A percentile compares a stretch with the other conserved stretches of the same genome.
Evolutionary conservation across 2,888 invertebrate genomes (phyloP).

Genomic region (Pristionchus exspectatus): DNA sequence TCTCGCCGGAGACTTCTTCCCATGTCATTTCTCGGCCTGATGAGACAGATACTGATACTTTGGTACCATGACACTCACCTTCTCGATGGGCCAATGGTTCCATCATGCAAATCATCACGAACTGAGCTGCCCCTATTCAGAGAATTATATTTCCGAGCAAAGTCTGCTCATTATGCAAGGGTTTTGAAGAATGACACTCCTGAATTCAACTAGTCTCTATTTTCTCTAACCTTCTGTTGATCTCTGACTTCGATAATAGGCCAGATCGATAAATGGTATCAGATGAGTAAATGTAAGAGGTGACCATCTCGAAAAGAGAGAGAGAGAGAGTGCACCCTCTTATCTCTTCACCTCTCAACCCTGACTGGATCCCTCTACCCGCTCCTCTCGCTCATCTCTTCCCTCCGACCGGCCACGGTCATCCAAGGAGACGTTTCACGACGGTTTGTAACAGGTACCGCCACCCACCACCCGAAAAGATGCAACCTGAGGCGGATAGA

Average conservation of each 20-base stretch:
- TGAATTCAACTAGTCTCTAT: not conserved
- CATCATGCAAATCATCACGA: not conserved
- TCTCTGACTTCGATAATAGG: not conserved
- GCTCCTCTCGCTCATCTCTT: not conserved
- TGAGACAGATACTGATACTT: not conserved
- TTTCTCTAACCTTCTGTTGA: not conserved
- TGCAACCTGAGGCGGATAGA: not conserved
- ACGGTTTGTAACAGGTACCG: conserved; percentile 46
- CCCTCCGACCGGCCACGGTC: not conserved
- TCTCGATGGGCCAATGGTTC: not conserved
- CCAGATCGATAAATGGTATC: not conserved
- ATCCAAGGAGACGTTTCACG: not conserved
- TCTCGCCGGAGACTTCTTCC: not conserved
- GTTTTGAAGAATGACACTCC: not conserved
- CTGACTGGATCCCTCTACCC: conserved; percentile 8
- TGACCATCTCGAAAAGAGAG: conserved; percentile 24
- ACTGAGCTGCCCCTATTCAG: too few relatives aligned
- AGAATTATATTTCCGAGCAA: too few relatives aligned
- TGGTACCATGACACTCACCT: not conserved
- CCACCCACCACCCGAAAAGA: not conserved
- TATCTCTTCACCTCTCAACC: not conserved
- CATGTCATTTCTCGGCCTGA: conserved; percentile 1
- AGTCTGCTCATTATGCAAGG: too few relatives aligned
- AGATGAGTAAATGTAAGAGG: not conserved
- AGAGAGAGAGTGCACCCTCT: conserved; percentile 29